Conservation (phyloP, 2,888 invertebrate genomes). For the Drosophila rellima region DNA sequence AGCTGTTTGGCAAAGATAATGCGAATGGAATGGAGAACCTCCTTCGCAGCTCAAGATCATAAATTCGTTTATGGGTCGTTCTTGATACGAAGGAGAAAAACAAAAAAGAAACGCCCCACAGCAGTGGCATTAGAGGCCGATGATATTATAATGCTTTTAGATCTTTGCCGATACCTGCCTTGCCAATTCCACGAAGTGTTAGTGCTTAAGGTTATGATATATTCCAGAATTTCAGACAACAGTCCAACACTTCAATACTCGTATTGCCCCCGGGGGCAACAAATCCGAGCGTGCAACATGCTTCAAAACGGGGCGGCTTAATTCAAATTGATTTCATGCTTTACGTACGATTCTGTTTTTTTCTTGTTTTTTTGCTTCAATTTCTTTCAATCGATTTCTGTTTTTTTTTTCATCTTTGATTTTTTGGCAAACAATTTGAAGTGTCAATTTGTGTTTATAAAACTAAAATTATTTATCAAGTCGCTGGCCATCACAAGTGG, state of each 20-base stretch:
- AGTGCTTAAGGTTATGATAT: slow-evolving; percentile 59
- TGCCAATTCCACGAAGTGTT: slow-evolving; percentile 63
- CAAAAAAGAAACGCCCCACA: slow-evolving; percentile 11
- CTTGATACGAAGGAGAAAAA: slow-evolving; percentile 16
- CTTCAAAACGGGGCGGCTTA: slow-evolving; percentile 53
- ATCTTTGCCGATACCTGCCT: slow-evolving; percentile 77
- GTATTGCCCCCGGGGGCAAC: slow-evolving; percentile 18
- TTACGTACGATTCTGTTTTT: slow-evolving; percentile 15
- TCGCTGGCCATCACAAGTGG: slow-evolving; percentile 67
- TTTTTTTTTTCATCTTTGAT: slow-evolving; percentile 21
- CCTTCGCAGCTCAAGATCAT: slow-evolving; percentile 34
- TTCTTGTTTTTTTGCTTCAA: slow-evolving; percentile 6
- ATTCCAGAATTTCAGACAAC: slow-evolving; percentile 35
- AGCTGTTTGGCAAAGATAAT: slow-evolving; percentile 55
- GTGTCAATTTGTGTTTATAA: slow-evolving; percentile 79
- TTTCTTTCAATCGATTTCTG: slow-evolving; percentile 24
- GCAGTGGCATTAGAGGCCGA: slow-evolving; percentile 42
- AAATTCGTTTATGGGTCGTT: slow-evolving; percentile 41
- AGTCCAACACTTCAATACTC: not conserved
- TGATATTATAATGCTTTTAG: slow-evolving; percentile 45
- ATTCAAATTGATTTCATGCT: slow-evolving; percentile 71
- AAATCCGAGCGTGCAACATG: slow-evolving; percentile 48
- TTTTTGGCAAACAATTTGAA: slow-evolving; percentile 74
- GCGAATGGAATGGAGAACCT: slow-evolving; percentile 14
- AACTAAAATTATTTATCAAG: slow-evolving; percentile 75